Percentiles rank a stretch among this genome's conserved stretches.
Conservation (phyloP, 2,888 invertebrate species). For the Drosophila parthenogenetica region DNA sequence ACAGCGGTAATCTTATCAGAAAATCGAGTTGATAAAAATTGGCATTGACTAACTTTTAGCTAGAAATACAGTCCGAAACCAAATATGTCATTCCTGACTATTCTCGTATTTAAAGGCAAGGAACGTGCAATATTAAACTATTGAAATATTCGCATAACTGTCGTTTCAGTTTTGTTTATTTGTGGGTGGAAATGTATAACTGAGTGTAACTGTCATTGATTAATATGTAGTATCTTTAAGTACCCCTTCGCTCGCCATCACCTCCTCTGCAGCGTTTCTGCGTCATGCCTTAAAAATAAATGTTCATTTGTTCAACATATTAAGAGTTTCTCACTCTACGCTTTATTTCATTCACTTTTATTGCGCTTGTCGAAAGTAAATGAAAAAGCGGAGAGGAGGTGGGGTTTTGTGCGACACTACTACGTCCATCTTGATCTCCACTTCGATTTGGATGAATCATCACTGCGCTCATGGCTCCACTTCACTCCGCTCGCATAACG, state of each 20-base stretch:
- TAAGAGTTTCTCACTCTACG: constrained; percentile 24
- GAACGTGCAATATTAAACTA: constrained; percentile 47
- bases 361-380: background rate
- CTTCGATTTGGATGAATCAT: constrained; percentile 51
- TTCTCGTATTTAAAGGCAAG: constrained; percentile 8
- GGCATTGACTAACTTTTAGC: constrained; percentile 52
- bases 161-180: constrained; percentile 2
- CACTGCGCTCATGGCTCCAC: constrained; percentile 16
- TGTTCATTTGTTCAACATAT: constrained; percentile 54
- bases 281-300: constrained; percentile 46
- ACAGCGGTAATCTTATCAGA: constrained; percentile 59
- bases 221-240: constrained; percentile 1
- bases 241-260: background rate
- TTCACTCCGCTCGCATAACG: constrained; percentile 31
- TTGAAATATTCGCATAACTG: constrained; percentile 56
- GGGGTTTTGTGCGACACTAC: too few relatives aligned
- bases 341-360: constrained; percentile 43
- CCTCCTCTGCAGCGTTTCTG: background rate
- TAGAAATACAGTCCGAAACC: constrained; percentile 23
- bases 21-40: constrained; percentile 58
- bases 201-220: constrained; percentile 6
- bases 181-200: background rate
- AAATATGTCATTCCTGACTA: constrained; percentile 20
- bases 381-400: background rate
- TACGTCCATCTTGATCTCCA: constrained; percentile 10